Evolutionary conservation across 2,113 vertebrate species (phyloP), one percentile per base, ranked within the genome.

Genomic region (Cynocephalus volans): DNA sequence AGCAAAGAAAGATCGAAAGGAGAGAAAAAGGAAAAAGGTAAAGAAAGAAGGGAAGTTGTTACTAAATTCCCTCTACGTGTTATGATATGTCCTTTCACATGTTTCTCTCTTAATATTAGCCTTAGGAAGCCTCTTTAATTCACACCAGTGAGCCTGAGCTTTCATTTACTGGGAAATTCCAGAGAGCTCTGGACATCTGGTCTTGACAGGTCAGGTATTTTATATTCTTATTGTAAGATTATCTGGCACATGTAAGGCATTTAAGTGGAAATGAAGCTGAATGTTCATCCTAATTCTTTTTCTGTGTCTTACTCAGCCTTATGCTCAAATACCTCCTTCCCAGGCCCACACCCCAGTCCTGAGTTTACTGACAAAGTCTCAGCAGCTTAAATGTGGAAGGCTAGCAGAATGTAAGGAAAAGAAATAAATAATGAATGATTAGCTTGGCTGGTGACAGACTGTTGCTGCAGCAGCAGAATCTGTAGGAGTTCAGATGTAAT

Each of bases 361-460:
- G 58, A 52, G 52, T 54, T 87, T 96, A 81, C 48, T 50, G 58
- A 87, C 36, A 75, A 90, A 90, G 33, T 4, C 41, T 88, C 62
- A 33, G 50, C 8, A 89, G 58, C 6, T 79, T 91, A 52, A 64
- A 41, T n/a, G 17, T 82, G 67, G 96, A 73, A 31, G 4, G n/a
- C 4, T 69, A 93, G 45, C 70, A 77, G 58, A 93, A 75, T 36
- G 21, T 50, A 87, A 80, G 83, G 79, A 81, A 82, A 93, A 67
- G 85, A 97, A 98, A 98, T 95, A 98, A 98, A 98, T 97, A 98
- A 97, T 94, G 82, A 85, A 98, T 98, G 96, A 95, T 62, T 97
- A 95, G 88, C 95, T 95, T 96, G 93, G 79, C 95, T 95, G 89
- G 73, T 96, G 88, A 97, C 91, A 97, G 98, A 97, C 83, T 93